These are phyloP conservation scores for Gastrophryne carolinensis DNA, from an alignment of 2,797 vertebrate genomes.

Conservation along the genomic window DNA sequence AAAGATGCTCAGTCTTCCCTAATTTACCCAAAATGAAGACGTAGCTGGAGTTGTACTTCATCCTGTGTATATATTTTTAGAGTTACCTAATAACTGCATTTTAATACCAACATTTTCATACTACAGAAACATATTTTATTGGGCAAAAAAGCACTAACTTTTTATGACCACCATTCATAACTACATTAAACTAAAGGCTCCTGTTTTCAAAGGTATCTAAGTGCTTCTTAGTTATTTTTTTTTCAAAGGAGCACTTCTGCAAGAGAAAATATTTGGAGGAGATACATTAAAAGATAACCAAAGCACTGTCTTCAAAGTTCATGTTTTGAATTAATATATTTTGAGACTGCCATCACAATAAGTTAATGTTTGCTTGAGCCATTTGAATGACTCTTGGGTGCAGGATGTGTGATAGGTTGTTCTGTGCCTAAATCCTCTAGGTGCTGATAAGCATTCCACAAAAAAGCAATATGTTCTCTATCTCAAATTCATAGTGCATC, in stretches of 20 bases:
- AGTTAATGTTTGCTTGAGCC: constrained; percentile 31
- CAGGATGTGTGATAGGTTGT: constrained; percentile 26
- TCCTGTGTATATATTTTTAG: not conserved
- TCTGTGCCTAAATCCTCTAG: constrained; percentile 34
- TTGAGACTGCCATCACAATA: constrained; percentile 25
- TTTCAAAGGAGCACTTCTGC: constrained; percentile 13
- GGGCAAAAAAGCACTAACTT: constrained; percentile 11
- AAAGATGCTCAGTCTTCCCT: too few relatives aligned
- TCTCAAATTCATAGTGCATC: constrained; percentile 20
- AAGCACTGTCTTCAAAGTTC: constrained; percentile 14
- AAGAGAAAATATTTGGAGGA: constrained; percentile 1
- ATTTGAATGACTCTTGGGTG: constrained; percentile 33
- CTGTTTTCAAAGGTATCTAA: constrained; percentile 5
- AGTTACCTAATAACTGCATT: not conserved
- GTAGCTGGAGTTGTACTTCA: too few relatives aligned
- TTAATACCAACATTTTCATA: not conserved
- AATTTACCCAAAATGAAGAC: too few relatives aligned
- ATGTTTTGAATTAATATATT: constrained; percentile 30
- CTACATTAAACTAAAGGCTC: not conserved
- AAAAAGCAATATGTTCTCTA: constrained; percentile 20
- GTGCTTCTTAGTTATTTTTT: constrained; percentile 1
- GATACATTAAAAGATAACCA: constrained; percentile 50
- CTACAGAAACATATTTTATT: constrained; percentile 5
- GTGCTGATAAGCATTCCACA: constrained; percentile 34
- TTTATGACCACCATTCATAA: not conserved